Evolutionary conservation across 2,113 vertebrate genomes (phyloP).

Genomic region (Crotalus viridis): DNA sequence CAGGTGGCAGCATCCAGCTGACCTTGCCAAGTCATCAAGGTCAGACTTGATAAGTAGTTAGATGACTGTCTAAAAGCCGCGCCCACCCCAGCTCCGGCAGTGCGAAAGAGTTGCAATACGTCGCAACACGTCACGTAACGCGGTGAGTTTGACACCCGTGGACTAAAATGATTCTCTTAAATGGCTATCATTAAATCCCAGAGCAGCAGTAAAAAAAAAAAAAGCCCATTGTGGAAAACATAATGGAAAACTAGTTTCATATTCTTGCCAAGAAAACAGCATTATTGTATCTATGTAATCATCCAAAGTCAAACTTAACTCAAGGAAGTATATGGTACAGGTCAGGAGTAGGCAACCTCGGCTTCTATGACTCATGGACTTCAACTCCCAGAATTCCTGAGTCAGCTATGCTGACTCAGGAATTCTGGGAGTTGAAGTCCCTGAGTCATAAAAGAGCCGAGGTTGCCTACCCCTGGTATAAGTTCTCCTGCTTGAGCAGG

Average conservation of each 20-base stretch:
- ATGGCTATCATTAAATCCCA: background rate
- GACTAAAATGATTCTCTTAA: background rate
- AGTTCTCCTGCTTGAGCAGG: too few relatives aligned
- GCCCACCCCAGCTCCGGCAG: too few relatives aligned
- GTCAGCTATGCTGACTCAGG: too few relatives aligned
- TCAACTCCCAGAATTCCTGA: too few relatives aligned
- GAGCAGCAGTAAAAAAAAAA: background rate
- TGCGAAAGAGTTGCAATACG: too few relatives aligned
- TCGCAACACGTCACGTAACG: too few relatives aligned
- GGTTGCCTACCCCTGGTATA: too few relatives aligned
- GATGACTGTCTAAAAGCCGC: background rate
- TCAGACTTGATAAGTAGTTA: background rate
- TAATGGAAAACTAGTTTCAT: background rate
- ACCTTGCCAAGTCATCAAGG: background rate
- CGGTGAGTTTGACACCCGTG: too few relatives aligned
- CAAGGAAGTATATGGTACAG: background rate
- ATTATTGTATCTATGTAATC: background rate
- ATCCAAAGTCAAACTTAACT: background rate
- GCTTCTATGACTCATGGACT: too few relatives aligned
- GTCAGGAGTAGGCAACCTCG: too few relatives aligned
- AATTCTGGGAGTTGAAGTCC: too few relatives aligned
- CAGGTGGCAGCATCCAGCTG: background rate
- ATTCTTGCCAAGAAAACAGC: background rate
- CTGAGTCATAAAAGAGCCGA: too few relatives aligned
- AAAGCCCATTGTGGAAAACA: background rate